phyloP scores from a whole-genome alignment of 1,140 invertebrate genomes.

The Arctopsyche grandis region DNA sequence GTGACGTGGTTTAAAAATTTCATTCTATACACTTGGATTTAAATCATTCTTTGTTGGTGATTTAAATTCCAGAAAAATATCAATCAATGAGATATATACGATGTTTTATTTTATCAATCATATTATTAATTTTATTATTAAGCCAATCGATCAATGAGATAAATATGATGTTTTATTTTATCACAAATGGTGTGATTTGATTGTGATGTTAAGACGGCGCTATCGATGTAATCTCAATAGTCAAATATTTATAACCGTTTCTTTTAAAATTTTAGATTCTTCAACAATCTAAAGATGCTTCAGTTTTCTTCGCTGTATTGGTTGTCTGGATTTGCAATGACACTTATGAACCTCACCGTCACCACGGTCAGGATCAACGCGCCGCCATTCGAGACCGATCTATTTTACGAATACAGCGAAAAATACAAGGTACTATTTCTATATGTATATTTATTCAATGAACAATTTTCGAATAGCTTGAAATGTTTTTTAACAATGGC shows the following conservation, averaged over 20 bases:
- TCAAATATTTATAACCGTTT: not conserved
- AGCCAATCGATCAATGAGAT: no score
- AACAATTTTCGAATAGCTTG: not conserved
- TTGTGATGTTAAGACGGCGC: no score
- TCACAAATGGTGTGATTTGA: no score
- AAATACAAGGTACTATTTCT: slow-evolving; percentile 54
- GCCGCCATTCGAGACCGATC: slow-evolving; percentile 48
- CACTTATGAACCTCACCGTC: slow-evolving; percentile 41
- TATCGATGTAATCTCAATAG: no score
- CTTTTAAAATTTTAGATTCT: slow-evolving; percentile 18
- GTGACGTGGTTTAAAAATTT: no score
- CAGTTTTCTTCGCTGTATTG: slow-evolving; percentile 58
- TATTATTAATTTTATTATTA: no score
- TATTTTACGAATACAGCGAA: slow-evolving; percentile 53
- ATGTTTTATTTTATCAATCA: no score
- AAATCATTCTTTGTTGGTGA: no score
- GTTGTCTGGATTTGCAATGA: slow-evolving; percentile 54
- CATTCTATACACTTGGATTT: no score
- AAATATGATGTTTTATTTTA: no score
- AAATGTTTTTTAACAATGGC: not conserved
- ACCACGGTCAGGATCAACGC: slow-evolving; percentile 49
- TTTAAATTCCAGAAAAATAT: no score
- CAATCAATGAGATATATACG: no score
- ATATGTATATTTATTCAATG: not conserved
- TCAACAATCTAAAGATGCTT: not conserved